Base-by-base conservation (phyloP, 2,797 vertebrate genomes). In the Falco cherrug region DNA sequence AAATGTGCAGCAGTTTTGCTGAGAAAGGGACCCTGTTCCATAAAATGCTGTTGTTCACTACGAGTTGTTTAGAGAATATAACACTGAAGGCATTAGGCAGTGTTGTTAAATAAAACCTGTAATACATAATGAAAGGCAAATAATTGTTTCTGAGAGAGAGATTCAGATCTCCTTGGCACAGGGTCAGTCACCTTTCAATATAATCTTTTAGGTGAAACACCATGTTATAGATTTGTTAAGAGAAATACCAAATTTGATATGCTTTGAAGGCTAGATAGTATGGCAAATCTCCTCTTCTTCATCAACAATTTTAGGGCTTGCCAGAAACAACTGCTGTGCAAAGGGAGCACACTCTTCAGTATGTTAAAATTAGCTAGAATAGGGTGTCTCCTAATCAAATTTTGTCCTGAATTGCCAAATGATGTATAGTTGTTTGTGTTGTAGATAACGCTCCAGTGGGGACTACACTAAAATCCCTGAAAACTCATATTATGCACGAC, bases 401-500 rank as follows among this genome's bases (percentile, higher is more conserved):
- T 90, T 97, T 97, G 86, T 91, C 90, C 77, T 54, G 87, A 95
- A 95, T 98, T 97, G 95, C 88, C 87, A 97, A 97, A 97, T 97
- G 94, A 98, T 96, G 79, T 95, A 96, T 87, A 91, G 87, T 87
- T 98, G 96, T 97, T 98, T 97, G 93, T 87, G 81, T 96, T 97
- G 96, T 65, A 98, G 98, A 98, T 98, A 97, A 97, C 48, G 0
- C 87, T 97, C 86, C 97, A 97, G 81, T 90, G 87, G 97, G 97
- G 97, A 98, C 97, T 96, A 90, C 10, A 16, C 90, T 97, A 97
- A 98, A 98, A 97, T 97, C 94, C 94, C 96, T 97, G 96, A 97
- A 98, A 98, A 96, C 96, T 97, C 90, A 16, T 93, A 95, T 98
- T 97, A 97, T 97, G 74, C 89, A 91, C 97, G 97, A 98, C 96